These are phyloP conservation scores for Hydrocynus forskahlii DNA, from an alignment of 2,797 vertebrate species.

Conservation along the genomic window DNA sequence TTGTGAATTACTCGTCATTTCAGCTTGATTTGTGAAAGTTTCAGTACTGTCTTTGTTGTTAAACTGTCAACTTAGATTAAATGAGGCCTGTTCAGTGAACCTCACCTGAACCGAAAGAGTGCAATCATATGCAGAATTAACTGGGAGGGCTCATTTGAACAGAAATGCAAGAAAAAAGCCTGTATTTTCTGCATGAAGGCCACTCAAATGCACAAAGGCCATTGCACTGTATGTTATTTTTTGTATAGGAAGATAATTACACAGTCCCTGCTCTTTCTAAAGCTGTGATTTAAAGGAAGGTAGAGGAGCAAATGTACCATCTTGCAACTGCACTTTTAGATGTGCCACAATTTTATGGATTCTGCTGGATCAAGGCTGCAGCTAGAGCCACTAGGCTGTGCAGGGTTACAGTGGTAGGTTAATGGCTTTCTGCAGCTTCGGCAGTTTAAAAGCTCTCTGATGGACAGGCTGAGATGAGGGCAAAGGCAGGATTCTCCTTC, in stretches of 20 bases:
- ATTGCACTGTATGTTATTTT: background rate
- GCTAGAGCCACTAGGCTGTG: background rate
- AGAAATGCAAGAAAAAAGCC: background rate
- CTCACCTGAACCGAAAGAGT: too few relatives aligned
- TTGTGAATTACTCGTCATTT: too few relatives aligned
- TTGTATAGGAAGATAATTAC: background rate
- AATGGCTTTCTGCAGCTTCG: conserved; percentile 12
- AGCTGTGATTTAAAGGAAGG: background rate
- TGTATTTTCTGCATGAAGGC: background rate
- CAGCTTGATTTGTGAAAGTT: background rate
- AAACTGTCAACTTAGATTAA: too few relatives aligned
- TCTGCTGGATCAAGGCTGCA: background rate
- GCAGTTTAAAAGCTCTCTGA: conserved; percentile 25
- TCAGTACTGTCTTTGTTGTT: background rate
- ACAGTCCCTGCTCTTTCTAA: background rate
- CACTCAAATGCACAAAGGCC: background rate
- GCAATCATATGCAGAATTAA: too few relatives aligned
- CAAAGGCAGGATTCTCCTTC: background rate
- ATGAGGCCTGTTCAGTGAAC: too few relatives aligned
- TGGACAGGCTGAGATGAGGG: background rate
- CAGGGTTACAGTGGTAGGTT: conserved; percentile 2
- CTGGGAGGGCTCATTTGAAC: too few relatives aligned
- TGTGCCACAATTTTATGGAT: too few relatives aligned
- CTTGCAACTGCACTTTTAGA: background rate
- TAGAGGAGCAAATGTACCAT: background rate